Conservation (phyloP, 2,113 vertebrate genomes). For the Nothocercus nigrocapillus region DNA sequence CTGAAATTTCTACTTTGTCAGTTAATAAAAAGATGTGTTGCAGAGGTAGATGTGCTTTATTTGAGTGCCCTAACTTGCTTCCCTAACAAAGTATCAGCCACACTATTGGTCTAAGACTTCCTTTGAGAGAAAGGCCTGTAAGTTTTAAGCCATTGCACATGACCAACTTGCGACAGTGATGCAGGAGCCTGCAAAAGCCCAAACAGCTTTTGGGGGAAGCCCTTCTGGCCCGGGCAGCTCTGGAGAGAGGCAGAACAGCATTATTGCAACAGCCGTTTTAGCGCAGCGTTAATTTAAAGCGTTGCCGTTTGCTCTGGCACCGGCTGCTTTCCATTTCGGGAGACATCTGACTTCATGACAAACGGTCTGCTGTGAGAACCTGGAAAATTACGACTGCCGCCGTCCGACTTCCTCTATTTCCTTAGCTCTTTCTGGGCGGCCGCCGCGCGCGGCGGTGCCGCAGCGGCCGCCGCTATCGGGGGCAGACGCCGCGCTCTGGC, state of each 20-base stretch:
- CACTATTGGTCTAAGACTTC: neutral
- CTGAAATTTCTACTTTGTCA: neutral
- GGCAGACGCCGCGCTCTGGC: too few species aligned
- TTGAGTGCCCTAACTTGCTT: neutral
- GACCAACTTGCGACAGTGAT: neutral
- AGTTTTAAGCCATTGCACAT: neutral
- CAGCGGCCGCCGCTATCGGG: too few species aligned
- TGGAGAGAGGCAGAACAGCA: neutral
- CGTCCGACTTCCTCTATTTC: constrained; percentile 31
- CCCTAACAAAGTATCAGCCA: neutral
- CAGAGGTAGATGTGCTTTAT: neutral
- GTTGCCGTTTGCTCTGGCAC: neutral
- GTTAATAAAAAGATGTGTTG: neutral
- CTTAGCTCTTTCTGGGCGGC: neutral
- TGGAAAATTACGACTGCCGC: constrained; percentile 33
- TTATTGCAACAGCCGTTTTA: neutral
- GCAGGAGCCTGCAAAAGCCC: neutral
- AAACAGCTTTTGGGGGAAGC: neutral
- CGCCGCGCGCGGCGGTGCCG: too few species aligned
- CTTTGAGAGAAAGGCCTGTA: neutral
- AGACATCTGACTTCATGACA: constrained; percentile 73
- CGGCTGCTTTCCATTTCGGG: constrained; percentile 49
- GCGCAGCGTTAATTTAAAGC: neutral
- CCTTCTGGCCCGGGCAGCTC: neutral
- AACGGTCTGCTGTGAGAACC: constrained; percentile 28